Evolutionary conservation across 2,888 invertebrate species (phyloP).

Genomic region (Conomelus anceps): DNA sequence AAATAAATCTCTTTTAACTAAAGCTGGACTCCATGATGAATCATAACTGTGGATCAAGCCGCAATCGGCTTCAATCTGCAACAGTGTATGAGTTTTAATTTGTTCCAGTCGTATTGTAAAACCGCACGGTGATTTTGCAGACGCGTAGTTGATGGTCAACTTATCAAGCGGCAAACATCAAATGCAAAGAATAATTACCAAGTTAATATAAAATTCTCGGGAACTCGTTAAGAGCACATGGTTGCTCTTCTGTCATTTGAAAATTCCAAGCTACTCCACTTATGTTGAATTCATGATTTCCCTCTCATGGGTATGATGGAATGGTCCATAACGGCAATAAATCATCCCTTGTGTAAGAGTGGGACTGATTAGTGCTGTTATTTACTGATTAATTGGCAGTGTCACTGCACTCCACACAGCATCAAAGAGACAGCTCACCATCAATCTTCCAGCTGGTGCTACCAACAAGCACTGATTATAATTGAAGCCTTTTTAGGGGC

Average conservation of each 20-base stretch:
- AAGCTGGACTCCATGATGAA: neutral
- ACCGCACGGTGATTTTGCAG: neutral
- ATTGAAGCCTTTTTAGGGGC: neutral
- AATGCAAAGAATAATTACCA: neutral
- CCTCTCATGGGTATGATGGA: neutral
- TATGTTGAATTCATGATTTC: neutral
- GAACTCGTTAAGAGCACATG: neutral
- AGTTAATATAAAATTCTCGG: neutral
- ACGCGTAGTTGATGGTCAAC: neutral
- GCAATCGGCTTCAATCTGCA: neutral
- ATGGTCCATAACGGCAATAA: neutral
- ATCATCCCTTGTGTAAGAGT: neutral
- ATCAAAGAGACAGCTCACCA: neutral
- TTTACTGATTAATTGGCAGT: neutral
- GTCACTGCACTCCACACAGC: neutral
- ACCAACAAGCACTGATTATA: neutral
- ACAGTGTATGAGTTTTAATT: neutral
- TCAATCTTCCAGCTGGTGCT: neutral
- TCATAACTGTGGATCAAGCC: neutral
- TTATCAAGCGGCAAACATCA: neutral
- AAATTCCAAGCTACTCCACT: neutral
- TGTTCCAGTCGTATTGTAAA: neutral
- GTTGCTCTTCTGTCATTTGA: neutral
- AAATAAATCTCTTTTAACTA: neutral
- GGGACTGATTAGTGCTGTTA: neutral